Evolutionary conservation across 2,888 invertebrate species (phyloP).

Genomic region (Nephrotoma appendiculata): DNA sequence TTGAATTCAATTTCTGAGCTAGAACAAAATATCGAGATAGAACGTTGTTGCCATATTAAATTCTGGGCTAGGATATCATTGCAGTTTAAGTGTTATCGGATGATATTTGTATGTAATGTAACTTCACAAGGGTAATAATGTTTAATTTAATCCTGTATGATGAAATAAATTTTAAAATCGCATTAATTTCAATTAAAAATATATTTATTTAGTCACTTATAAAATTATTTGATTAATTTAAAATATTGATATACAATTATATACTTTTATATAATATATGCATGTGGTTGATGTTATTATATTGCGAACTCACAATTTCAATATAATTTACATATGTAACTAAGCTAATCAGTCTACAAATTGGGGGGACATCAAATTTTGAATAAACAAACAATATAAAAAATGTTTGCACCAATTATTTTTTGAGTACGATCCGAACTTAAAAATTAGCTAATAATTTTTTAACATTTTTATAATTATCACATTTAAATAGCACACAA

Average conservation of each 20-base stretch:
- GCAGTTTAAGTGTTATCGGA: too few species aligned
- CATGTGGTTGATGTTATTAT: neutral
- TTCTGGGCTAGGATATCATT: too few species aligned
- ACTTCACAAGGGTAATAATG: too few species aligned
- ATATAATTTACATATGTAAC: neutral
- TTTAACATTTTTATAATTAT: neutral
- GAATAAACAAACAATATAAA: neutral
- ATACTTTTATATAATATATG: neutral
- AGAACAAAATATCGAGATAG: too few species aligned
- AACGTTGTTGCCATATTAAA: too few species aligned
- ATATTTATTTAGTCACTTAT: neutral
- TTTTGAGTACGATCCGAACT: neutral
- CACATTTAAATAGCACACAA: neutral
- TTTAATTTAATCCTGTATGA: too few species aligned
- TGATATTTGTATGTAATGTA: too few species aligned
- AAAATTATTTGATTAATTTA: neutral
- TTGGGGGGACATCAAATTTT: neutral
- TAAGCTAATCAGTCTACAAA: neutral
- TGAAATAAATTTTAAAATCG: too few species aligned
- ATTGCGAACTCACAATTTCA: neutral
- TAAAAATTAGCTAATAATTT: neutral
- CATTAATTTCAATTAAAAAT: neutral
- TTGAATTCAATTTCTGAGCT: too few species aligned
- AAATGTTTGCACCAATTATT: neutral
- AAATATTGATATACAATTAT: neutral